Evolutionary conservation across 2,888 invertebrate genomes (phyloP), one percentile per base, ranked within the genome.

Genomic region (Agrochola circellaris): DNA sequence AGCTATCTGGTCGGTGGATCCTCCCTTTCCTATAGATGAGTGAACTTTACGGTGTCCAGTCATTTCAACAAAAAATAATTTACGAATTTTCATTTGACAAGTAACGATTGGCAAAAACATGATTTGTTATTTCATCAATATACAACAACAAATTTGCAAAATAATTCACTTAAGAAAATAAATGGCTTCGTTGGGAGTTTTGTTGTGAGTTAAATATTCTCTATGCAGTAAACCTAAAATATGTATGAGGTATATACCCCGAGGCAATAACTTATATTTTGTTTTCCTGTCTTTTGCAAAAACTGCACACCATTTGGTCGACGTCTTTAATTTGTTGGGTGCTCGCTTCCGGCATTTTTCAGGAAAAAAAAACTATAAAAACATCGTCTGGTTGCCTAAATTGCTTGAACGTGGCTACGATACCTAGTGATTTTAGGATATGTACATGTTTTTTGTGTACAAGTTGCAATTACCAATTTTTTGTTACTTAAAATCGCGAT

Each of bases 311-410:
- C 20, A n/a, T 66, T 51, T 73, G 26, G n/a, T 58, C 51, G 56
- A 70, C n/a, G 26, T 51, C 15, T 23, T 30, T 73, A 54, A 66
- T 56, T 74, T 66, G 6, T 48, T 48, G 38, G 61, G 30, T 15
- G 20, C 9, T 69, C 38, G 64, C 20, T 42, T 62, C 62, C 0
- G 45, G 23, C 38, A 38, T n/a, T 45, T 42, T 58, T 26, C 17
- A 34, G 17, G 1, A 34, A 54, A n/a, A 74, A 74, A n/a, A 62
- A 73, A 60, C 2, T 30, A 34, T 34, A 45, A 76, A 51, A 67
- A 67, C 0, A 13, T 17, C 8, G 17, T 51, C 3, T 0, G 7
- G 7, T 30, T 42, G 6, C 15, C 23, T 30, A n/a, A 34, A n/a
- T 64, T 61, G 38, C n/a, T 75, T 38, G 26, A 30, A 42, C 34